Conservation (phyloP, 1,140 invertebrate species). For the Bombus impatiens region DNA sequence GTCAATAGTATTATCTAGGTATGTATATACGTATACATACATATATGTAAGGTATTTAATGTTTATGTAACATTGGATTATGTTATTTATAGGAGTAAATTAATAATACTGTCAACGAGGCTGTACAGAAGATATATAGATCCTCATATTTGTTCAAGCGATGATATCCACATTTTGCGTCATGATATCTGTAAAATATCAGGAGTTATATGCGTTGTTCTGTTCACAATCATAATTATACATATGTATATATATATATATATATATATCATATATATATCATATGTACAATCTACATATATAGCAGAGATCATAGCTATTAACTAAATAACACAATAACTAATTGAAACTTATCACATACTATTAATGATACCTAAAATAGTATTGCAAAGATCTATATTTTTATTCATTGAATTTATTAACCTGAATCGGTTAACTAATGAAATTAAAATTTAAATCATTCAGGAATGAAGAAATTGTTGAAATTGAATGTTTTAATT, state of each 20-base stretch:
- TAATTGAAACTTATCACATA: too few relatives aligned
- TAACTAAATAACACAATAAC: too few relatives aligned
- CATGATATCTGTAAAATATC: not conserved
- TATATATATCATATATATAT: too few relatives aligned
- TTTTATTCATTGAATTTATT: too few relatives aligned
- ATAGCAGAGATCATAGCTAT: not conserved
- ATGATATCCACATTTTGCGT: not conserved
- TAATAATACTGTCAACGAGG: not conserved
- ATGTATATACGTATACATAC: not conserved
- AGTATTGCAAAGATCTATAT: too few relatives aligned
- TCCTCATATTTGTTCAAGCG: not conserved
- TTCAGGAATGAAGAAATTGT: too few relatives aligned
- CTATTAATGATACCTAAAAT: too few relatives aligned
- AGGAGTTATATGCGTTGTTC: not conserved
- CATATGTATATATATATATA: too few relatives aligned
- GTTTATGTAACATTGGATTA: not conserved
- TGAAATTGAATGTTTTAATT: too few relatives aligned
- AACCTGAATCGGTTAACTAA: too few relatives aligned
- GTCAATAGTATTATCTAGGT: constrained; percentile 14
- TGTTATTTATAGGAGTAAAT: not conserved
- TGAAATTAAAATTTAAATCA: too few relatives aligned
- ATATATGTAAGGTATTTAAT: not conserved
- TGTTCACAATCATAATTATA: not conserved
- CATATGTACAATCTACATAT: not conserved
- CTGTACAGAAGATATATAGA: constrained; percentile 20